phyloP scores from a whole-genome alignment of 2,797 vertebrate species.

The Silurus aristotelis region DNA sequence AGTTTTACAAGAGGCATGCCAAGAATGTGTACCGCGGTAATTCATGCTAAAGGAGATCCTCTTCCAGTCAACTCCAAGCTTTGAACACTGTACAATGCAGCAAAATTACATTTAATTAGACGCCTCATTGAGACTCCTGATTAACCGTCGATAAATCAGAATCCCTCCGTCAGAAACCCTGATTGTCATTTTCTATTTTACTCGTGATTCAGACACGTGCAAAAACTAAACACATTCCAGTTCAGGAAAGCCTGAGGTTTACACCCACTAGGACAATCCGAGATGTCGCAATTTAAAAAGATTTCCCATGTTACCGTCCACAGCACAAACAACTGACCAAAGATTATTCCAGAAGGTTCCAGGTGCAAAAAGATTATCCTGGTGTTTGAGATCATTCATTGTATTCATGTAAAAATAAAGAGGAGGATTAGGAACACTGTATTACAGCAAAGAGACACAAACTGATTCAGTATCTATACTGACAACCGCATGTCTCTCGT shows the following conservation, averaged over 20 bases:
- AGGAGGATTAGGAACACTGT: background rate
- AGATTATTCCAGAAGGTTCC: background rate
- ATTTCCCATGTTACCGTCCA: background rate
- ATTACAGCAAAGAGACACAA: background rate
- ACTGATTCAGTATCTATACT: background rate
- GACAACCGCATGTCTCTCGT: background rate
- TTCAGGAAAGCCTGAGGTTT: background rate
- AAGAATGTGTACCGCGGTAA: too few relatives aligned
- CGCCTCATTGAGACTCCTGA: too few relatives aligned
- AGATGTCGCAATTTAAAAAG: background rate
- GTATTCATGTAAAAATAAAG: background rate
- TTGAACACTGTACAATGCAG: background rate
- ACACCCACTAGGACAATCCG: background rate
- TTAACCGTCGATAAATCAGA: background rate
- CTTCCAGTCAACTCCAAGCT: background rate
- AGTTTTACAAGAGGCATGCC: too few relatives aligned
- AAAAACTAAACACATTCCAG: background rate
- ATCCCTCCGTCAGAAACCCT: too few relatives aligned
- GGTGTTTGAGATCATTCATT: background rate
- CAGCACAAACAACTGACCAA: background rate
- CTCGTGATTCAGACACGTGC: background rate
- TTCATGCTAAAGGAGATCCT: background rate
- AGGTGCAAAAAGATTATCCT: background rate
- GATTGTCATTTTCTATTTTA: background rate
- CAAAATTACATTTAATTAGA: too few relatives aligned